phyloP scores from a whole-genome alignment of 1,140 invertebrate species.

The Probaryconus sp. region DNA sequence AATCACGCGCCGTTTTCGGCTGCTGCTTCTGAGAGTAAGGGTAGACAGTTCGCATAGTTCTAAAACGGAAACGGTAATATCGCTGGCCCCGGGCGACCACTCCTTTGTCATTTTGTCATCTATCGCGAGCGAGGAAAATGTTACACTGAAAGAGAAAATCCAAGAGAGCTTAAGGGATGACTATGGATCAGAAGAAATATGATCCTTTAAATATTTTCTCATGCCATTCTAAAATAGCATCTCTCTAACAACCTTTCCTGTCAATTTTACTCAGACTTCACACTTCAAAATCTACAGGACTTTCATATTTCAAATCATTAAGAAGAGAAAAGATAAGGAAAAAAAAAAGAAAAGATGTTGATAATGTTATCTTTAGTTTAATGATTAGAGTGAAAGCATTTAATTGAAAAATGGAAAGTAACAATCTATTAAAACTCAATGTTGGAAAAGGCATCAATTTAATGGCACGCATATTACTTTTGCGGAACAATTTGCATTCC shows the following conservation, averaged over 20 bases:
- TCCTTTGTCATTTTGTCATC: conserved; percentile 78
- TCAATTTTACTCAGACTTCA: no score
- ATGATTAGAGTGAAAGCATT: no score
- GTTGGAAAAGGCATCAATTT: conserved; percentile 70
- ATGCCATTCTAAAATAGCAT: no score
- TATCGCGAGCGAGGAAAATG: conserved; percentile 42
- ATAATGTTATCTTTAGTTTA: no score
- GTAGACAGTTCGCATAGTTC: conserved; percentile 73
- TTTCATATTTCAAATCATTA: no score
- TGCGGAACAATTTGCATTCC: conserved; percentile 76
- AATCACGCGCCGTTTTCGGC: conserved; percentile 71
- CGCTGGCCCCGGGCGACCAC: conserved; percentile 72
- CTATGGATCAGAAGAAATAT: conserved; percentile 42
- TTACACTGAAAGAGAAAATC: conserved; percentile 54
- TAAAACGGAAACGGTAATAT: conserved; percentile 76
- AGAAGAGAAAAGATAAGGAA: no score
- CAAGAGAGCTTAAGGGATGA: conserved; percentile 46
- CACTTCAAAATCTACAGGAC: no score
- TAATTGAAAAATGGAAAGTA: conserved; percentile 19
- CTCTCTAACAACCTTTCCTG: no score
- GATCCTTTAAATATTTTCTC: conserved; percentile 51
- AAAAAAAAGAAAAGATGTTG: no score
- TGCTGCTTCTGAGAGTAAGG: conserved; percentile 39
- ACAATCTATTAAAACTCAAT: conserved; percentile 65
- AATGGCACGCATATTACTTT: conserved; percentile 68